Conservation (phyloP, 2,113 vertebrate species). For the Solea senegalensis region DNA sequence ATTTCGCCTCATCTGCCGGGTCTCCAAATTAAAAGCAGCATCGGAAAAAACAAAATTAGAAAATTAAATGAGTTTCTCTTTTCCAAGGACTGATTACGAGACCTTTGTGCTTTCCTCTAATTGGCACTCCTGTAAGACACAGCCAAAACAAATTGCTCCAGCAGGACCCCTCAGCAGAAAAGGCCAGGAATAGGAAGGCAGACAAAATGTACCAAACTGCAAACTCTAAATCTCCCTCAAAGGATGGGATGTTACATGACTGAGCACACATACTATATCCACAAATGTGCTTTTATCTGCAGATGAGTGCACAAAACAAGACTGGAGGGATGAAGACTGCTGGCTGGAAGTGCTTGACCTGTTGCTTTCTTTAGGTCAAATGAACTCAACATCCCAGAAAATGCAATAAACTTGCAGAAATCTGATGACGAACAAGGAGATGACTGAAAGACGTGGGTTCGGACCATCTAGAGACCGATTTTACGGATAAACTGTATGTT, state of each 20-base stretch:
- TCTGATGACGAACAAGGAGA: constrained; percentile 40
- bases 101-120: constrained; percentile 26
- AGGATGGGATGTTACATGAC: background rate
- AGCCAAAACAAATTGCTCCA: constrained; percentile 40
- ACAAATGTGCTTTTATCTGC: background rate
- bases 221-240: background rate
- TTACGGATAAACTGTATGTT: background rate
- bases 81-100: constrained; percentile 30
- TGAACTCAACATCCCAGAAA: constrained; percentile 44
- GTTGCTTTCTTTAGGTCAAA: constrained; percentile 51
- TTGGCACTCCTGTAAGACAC: constrained; percentile 41
- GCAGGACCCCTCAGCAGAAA: constrained; percentile 36
- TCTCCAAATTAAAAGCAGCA: constrained; percentile 6
- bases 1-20: background rate
- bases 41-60: constrained; percentile 15
- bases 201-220: constrained; percentile 6
- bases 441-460: constrained; percentile 4
- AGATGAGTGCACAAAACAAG: background rate
- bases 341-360: constrained; percentile 50
- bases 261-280: background rate
- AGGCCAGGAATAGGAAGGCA: constrained; percentile 29
- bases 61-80: constrained; percentile 15
- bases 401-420: constrained; percentile 17
- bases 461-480: constrained; percentile 17
- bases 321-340: constrained; percentile 4